Evolutionary conservation across 2,797 vertebrate genomes (phyloP), one percentile per base, ranked within the genome.

Genomic region (Ptychadena robeensis): DNA sequence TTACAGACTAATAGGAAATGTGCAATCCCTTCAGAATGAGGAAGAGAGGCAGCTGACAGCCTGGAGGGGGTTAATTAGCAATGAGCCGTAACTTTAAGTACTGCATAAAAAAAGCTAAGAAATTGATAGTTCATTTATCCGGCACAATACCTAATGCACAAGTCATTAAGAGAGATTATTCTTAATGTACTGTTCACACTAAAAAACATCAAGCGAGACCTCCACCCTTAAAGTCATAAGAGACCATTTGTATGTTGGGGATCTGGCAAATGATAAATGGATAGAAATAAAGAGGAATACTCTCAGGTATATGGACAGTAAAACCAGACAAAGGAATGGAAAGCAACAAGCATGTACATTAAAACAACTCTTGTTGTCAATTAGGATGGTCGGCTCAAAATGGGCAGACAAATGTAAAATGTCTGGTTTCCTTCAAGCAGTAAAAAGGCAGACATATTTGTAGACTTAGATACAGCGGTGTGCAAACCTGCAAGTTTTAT

Each of bases 21-120:
- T 80, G 73, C 15, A 81, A 70, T 81, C 72, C 72, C 78, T 71
- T 65, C 48, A 80, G 83, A 35, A 76, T 85, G 71, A 71, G 72
- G 30, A 74, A 40, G 32, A 37, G 35, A 80, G 40, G 78, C 72
- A 85, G 73, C 78, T 76, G 83, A 85, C 83, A 85, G 83, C 83
- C 95, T 94, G 94, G 94, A 96, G 95, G 93, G 96, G 95, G 93
- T 96, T 96, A 94, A 95, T 98, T 94, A 97, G 96, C 97, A 99
- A 99, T 99, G 97, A 99, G 96, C 96, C 97, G 96, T 98, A 98
- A 98, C 98, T 98, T 99, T 99, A 99, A 99, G 97, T 99, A 99
- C 96, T 98, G 97, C 95, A 97, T 98, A 98, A 99, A 98, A 86
- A 98, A 97, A 97, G 94, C 95, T 95, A 93, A 96, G 96, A 96